Base-by-base conservation (phyloP, 2,797 vertebrate species). In the Neopelma chrysocephalum region DNA sequence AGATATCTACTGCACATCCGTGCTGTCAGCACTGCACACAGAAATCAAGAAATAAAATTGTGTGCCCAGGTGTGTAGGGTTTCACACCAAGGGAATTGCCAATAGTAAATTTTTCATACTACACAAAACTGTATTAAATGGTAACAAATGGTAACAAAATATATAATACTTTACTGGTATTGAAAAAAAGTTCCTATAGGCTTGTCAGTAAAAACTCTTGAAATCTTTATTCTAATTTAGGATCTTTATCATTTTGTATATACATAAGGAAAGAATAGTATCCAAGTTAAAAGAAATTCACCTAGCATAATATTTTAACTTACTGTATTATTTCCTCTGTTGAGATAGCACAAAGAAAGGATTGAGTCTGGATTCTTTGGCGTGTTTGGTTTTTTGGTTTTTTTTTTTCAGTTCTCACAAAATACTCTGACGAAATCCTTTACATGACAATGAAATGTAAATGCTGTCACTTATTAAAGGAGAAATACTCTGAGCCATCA, bases 381-480 rank as follows among this genome's bases (percentile, higher is more conserved):
- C 10, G 19, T 62, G 12, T 2, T 32, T 2, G 1, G 1, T 20
- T 53, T 5, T 27, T 31, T 38, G 26, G 11, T 25, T 36, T 12
- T 15, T 38, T 26, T 68, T 43, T 42, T 47, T 57, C 16, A 15
- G 22, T 60, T 68, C 19, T 82, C 25, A n/a, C 19, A 58, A 50
- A 76, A 72, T n/a, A 71, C 26, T 54, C 45, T 43, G 36, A 89
- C 27, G 47, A 89, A 93, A 50, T 20, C 22, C 11, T 85, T 56
- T 78, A 26, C 80, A 64, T 50, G 40, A 38, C 87, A 96, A 90
- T 53, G 53, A 93, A 73, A 87, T 53, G 17, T 51, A 89, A 94
- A 87, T 70, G 6, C 3, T 76, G 5, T 70, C 26, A 15, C 14
- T 72, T 92, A 89, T 64, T 89, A 82, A 87, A 79, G 31, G 11